Evolutionary conservation across 2,888 invertebrate species (phyloP), one percentile per base, ranked within the genome.

Genomic region (Drosophila austrosaltans): DNA sequence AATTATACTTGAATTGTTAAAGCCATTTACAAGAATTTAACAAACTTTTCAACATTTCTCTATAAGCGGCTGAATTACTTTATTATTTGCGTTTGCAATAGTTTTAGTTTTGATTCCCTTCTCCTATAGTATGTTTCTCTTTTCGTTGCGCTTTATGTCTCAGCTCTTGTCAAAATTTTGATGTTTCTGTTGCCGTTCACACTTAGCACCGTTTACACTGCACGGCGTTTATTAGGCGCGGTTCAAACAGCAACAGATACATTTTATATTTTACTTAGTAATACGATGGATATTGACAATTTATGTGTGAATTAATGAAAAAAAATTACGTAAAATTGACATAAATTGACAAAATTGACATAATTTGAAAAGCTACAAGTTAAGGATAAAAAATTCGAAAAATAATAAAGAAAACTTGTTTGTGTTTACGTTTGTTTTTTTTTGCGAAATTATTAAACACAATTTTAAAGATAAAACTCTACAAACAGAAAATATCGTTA

Each of bases 1-100:
- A 65, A 48, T 56, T 64, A 70, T 63, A 53, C 63, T 54, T 36
- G 54, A 69, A 69, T 57, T 32, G 63, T 36, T 53, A 22, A 48
- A 25, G 48, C 58, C 53, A 40, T 54, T 60, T 48, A 8, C 2
- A 42, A 39, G 40, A 58, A 54, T 62, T 67, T 25, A 25, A 72
- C 54, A 61, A 56, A 40, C 32, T 63, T 25, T 63, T 63, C 40
- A 67, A 63, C 72, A 72, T 72, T 72, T 66, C 72, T 72, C 6
- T 53, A 39, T 60, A 61, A 72, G 48, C 48, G 22, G 22, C 48
- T 25, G 25, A 12, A 58, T 66, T 66, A 58, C 62, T 62, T 32
- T 62, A n/a, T 40, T 40, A 28, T 30, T 53, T 59, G 39, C 30
- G 57, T 58, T 58, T 53, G 70, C 71, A 71, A 25, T 48, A 48